Conservation (phyloP, 2,113 vertebrate genomes). For the Ictalurus punctatus region DNA sequence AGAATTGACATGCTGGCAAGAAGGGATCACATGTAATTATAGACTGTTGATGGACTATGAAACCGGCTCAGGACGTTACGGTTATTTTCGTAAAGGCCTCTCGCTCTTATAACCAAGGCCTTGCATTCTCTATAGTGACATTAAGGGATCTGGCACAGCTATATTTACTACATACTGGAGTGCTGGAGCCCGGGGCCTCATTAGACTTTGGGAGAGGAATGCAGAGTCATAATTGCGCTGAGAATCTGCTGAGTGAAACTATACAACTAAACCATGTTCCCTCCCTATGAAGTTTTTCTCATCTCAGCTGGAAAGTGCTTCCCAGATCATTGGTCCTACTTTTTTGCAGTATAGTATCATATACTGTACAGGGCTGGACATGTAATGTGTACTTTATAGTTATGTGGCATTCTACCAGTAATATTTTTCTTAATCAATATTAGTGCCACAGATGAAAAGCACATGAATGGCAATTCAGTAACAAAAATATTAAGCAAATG, state of each 20-base stretch:
- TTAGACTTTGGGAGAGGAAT: slow-evolving; percentile 32
- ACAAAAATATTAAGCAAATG: not conserved
- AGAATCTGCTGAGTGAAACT: not conserved
- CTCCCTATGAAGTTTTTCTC: slow-evolving; percentile 5
- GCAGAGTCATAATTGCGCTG: slow-evolving; percentile 11
- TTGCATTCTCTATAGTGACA: slow-evolving; percentile 41
- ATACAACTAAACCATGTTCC: slow-evolving; percentile 19
- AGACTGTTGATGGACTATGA: slow-evolving; percentile 52
- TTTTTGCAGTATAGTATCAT: no score
- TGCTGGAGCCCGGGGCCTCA: slow-evolving; percentile 20
- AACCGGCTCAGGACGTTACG: slow-evolving; percentile 43
- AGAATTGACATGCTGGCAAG: slow-evolving; percentile 23
- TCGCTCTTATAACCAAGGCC: slow-evolving; percentile 41
- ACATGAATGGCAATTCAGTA: not conserved
- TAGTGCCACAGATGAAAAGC: not conserved
- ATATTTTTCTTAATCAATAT: not conserved
- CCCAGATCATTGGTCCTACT: not conserved
- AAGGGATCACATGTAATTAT: slow-evolving; percentile 39
- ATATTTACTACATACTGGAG: slow-evolving; percentile 49
- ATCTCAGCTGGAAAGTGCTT: not conserved
- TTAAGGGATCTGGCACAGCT: slow-evolving; percentile 45
- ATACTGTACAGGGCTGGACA: not conserved
- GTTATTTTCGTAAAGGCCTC: slow-evolving; percentile 51
- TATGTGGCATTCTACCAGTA: not conserved
- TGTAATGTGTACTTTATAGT: not conserved